Base-by-base conservation (phyloP, 1,140 invertebrate genomes). In the Phocides pigmalion region DNA sequence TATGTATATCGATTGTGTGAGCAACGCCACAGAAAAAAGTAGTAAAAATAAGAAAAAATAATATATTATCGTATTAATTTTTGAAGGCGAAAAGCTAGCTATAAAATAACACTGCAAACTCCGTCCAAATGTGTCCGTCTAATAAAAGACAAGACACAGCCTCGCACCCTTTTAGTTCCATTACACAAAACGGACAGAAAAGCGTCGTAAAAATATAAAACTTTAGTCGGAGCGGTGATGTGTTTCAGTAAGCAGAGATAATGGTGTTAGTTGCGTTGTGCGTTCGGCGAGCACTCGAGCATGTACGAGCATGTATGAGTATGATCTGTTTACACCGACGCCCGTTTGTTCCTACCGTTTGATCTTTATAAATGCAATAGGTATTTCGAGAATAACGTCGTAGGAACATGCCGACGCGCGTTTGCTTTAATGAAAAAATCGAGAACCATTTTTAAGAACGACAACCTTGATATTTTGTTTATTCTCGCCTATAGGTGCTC, bases 311-410 rank as follows among this genome's bases (percentile, higher is more conserved):
- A 53, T 54, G 50, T 62, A 66, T 67, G 15, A 32, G 74, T 78
- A 79, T 79, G 81, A 81, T 80, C 66, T 90, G 87, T 90, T 90
- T 90, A 90, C 85, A 90, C 44, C 65, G 82, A 76, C 72, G 81
- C 80, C 71, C 81, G 85, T 84, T 85, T 87, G 84, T 87, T 84
- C 81, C 44, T n/a, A 71, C 61, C 84, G 85, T 89, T 90, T 90
- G 87, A 90, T 90, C 87, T 90, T 88, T 90, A 81, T 88, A 87
- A 90, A 90, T 88, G 87, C 84, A 82, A 90, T 88, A 88, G 84
- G 86, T 88, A 88, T 90, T 90, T 89, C 81, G 76, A 84, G 84
- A 90, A 90, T 81, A 84, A 80, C 84, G 73, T 73, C 77, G 79
- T 72, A 76, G 77, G 76, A 74, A 81, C 50, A 53, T 74, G 80